Percentiles rank a stretch among this genome's conserved stretches.
These are phyloP conservation scores for Halcyon senegalensis DNA, from an alignment of 2,113 vertebrate genomes.

Conservation along the genomic window DNA sequence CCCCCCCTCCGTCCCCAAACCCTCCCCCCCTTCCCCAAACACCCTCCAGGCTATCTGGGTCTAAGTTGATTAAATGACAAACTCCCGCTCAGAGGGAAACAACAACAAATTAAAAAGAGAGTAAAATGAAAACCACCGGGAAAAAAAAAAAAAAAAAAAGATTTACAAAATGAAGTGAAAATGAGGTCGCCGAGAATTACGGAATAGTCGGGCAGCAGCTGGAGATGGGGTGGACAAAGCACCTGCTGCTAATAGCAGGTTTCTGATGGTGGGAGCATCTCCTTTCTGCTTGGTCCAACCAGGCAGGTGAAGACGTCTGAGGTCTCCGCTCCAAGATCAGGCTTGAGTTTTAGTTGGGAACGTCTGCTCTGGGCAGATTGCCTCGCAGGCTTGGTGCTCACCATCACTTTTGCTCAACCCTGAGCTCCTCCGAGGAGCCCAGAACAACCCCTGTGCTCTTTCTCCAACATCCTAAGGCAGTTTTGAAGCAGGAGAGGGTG, in stretches of 20 bases:
- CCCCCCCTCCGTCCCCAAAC: constrained; percentile 17
- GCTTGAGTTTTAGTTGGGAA: accelerated
- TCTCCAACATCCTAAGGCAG: not conserved
- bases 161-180: constrained; percentile 48
- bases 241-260: not conserved
- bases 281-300: not conserved
- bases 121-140: constrained; percentile 3
- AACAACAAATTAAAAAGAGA: constrained; percentile 40
- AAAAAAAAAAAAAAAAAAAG: not conserved
- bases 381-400: accelerated
- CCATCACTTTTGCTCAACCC: accelerated
- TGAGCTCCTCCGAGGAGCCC: accelerated
- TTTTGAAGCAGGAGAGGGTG: not conserved
- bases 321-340: not conserved
- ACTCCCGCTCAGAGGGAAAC: constrained; percentile 44
- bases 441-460: accelerated
- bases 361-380: accelerated
- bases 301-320: not conserved
- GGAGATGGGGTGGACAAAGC: constrained; percentile 15
- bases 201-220: not conserved
- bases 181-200: constrained; percentile 42
- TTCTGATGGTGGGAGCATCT: constrained; percentile 13
- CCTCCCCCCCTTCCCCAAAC: constrained; percentile 35
- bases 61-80: constrained; percentile 62
- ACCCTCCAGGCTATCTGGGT: constrained; percentile 58